phyloP scores from a whole-genome alignment of 2,888 invertebrate species.

The Ormia ochracea region DNA sequence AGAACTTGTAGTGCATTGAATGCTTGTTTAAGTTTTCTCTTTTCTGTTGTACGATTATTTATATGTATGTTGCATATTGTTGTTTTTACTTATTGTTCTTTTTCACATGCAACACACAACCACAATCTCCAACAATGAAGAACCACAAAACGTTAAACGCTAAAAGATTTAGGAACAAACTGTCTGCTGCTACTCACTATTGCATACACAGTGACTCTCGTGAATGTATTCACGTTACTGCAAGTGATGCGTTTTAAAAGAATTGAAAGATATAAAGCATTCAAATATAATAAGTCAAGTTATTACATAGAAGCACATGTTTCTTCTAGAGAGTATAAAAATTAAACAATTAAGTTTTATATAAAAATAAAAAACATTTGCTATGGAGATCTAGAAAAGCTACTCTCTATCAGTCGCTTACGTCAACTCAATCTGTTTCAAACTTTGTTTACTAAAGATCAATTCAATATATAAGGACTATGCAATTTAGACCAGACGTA shows the following conservation, averaged over 20 bases:
- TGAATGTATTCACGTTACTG: not conserved
- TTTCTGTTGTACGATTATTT: too few relatives aligned
- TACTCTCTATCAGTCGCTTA: too few relatives aligned
- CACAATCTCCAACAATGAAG: conserved; percentile 15
- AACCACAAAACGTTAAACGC: conserved; percentile 44
- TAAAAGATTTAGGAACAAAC: not conserved
- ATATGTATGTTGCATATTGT: too few relatives aligned
- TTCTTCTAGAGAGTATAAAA: not conserved
- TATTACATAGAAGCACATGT: not conserved
- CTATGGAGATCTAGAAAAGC: too few relatives aligned
- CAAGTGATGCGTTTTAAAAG: too few relatives aligned
- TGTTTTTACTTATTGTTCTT: conserved; percentile 12
- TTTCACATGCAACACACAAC: not conserved
- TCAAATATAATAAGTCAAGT: too few relatives aligned
- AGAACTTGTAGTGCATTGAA: conserved; percentile 12
- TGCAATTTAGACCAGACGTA: not conserved
- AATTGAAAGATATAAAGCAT: too few relatives aligned
- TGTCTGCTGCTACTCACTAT: not conserved
- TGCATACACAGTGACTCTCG: not conserved
- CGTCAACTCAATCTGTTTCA: too few relatives aligned
- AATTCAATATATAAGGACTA: too few relatives aligned
- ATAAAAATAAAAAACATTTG: too few relatives aligned
- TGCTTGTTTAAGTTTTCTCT: conserved; percentile 30
- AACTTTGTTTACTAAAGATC: too few relatives aligned
- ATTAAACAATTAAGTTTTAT: not conserved